Conservation (phyloP, 1,140 invertebrate species). For the Lamellibrachia luymesi region DNA sequence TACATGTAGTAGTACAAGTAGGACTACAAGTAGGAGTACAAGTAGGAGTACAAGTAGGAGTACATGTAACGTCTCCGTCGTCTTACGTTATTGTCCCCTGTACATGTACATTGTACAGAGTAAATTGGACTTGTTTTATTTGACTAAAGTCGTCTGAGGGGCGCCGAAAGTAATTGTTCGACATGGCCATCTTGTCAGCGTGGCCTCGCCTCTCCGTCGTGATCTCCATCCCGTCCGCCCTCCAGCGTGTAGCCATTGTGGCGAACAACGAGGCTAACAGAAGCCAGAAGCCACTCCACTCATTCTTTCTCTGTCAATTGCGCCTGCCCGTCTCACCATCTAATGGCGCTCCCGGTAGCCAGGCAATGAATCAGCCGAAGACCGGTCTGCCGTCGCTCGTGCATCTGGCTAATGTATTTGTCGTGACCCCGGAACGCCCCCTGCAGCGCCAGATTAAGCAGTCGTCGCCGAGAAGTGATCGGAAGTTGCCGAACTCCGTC, state of each 20-base stretch:
- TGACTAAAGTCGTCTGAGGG: not conserved
- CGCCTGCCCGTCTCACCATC: not conserved
- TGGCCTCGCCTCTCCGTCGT: not conserved
- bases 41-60: too few species aligned
- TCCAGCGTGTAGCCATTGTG: not conserved
- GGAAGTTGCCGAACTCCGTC: not conserved
- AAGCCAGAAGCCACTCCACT: not conserved
- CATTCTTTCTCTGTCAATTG: not conserved
- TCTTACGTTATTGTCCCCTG: not conserved
- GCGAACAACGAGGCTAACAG: not conserved
- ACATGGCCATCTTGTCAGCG: not conserved
- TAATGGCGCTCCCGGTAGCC: not conserved
- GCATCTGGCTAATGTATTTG: not conserved
- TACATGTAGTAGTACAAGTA: too few species aligned
- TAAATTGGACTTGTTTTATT: not conserved
- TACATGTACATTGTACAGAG: not conserved
- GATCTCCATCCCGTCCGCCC: not conserved
- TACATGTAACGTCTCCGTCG: not conserved
- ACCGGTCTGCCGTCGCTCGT: not conserved
- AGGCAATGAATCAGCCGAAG: not conserved
- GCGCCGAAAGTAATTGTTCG: not conserved
- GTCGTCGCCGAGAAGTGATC: not conserved
- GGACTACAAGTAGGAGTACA: too few species aligned
- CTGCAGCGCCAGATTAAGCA: not conserved
- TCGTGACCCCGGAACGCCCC: not conserved